Evolutionary conservation across 1,140 invertebrate species (phyloP).

Genomic region (Zaprionus davidi): DNA sequence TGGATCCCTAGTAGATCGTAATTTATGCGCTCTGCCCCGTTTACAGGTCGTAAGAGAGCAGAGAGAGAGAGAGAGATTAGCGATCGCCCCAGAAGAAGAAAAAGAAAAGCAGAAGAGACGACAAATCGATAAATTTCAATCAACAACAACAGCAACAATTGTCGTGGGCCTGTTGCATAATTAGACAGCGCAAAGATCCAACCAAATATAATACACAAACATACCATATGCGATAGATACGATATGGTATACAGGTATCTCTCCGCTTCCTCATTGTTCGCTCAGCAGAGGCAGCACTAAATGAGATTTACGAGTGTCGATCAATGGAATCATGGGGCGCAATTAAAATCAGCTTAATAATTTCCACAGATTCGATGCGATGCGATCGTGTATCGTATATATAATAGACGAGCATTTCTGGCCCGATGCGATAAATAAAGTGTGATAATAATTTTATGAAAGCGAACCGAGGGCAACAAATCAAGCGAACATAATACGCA

Average conservation of each 20-base stretch:
- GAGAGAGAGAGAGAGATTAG: slow-evolving; percentile 45
- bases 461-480: slow-evolving; percentile 61
- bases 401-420: slow-evolving; percentile 26
- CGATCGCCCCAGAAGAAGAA: slow-evolving; percentile 33
- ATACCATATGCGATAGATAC: background rate
- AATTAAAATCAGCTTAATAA: slow-evolving; percentile 84
- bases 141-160: slow-evolving; percentile 55
- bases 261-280: slow-evolving; percentile 4
- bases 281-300: slow-evolving; percentile 44
- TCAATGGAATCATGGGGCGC: slow-evolving; percentile 63
- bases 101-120: slow-evolving; percentile 28
- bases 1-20: background rate
- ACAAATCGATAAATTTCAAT: slow-evolving; percentile 76
- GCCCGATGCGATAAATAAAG: slow-evolving; percentile 57
- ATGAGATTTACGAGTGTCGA: slow-evolving; percentile 76
- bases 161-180: slow-evolving; percentile 66
- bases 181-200: slow-evolving; percentile 46
- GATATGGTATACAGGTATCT: slow-evolving; percentile 3
- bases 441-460: slow-evolving; percentile 84
- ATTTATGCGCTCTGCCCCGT: slow-evolving; percentile 30
- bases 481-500: slow-evolving; percentile 67
- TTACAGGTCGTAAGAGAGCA: slow-evolving; percentile 41
- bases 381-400: slow-evolving; percentile 1
- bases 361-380: slow-evolving; percentile 38
- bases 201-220: slow-evolving; percentile 6